Evolutionary conservation across 2,797 vertebrate genomes (phyloP), one percentile per base, ranked within the genome.

Genomic region (Sebastes vulpes): DNA sequence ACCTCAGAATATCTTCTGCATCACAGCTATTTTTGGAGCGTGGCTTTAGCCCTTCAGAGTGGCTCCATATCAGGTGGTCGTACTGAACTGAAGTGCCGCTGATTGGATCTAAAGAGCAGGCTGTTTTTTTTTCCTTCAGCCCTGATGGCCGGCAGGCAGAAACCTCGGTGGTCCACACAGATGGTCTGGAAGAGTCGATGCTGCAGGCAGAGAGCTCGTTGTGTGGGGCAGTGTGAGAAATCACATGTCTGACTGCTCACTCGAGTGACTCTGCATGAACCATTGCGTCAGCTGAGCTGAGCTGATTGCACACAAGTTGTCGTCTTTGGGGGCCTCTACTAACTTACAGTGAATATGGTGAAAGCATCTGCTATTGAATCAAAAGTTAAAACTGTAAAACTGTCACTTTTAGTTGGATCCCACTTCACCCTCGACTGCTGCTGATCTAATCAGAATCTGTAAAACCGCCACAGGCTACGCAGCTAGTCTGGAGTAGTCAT

Each of bases 51-150:
- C 50, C 42, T 42, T 48, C 16, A 23, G 61, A 56, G 57, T 0
- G 54, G 26, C 56, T 31, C 21, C 11, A 9, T 73, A 76, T 81
- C 58, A 58, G 52, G 61, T 52, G 77, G 35, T 64, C 5, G 18
- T 2, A 2, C n/a, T 54, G 56, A 71, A 72, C 56, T 72, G 42
- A 59, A 80, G 52, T 64, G 77, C 42, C 4, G 18, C 64, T 79
- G 89, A 91, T 86, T 91, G 75, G 78, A 70, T 76, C 58, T 72
- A 74, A 81, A 79, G 72, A 83, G 83, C 57, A 35, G 9, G 12
- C 3, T 6, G 12, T 32, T 23, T 42, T 31, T 31, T 23, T 69
- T 16, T 9, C 32, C 35, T 48, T 9, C 56, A 35, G 61, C 4
- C 8, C 7, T 77, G 72, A 77, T 75, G 81, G 72, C 35, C 32